A percentile compares a stretch with the other conserved stretches of the same genome.
phyloP scores from a whole-genome alignment of 2,113 vertebrate genomes.

The Oenanthe oenanthe region DNA sequence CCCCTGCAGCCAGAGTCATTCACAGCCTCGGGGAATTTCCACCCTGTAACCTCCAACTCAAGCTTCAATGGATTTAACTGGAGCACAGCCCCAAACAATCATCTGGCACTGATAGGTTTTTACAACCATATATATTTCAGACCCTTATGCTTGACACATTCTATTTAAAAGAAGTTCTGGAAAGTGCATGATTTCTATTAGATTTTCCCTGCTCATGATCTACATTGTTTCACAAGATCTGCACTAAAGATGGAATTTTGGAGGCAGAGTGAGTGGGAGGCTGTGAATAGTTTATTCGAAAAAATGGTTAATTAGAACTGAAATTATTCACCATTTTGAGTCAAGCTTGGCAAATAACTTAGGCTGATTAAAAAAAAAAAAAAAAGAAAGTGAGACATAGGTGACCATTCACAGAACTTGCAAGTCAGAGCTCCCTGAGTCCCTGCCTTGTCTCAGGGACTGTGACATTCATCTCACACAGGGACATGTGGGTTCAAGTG shows the following conservation, averaged over 20 bases:
- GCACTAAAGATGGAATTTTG: constrained; percentile 59
- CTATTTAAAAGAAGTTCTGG: background rate
- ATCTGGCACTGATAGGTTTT: background rate
- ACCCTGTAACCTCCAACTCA: background rate
- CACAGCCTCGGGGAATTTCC: background rate
- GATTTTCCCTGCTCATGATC: constrained; percentile 1
- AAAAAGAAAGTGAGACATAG: background rate
- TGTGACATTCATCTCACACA: background rate
- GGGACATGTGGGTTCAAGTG: background rate
- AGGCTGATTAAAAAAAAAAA: background rate
- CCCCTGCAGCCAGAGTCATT: background rate
- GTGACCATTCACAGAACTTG: constrained; percentile 14
- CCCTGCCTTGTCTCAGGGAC: background rate
- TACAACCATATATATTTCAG: background rate
- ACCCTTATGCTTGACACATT: background rate
- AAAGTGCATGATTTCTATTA: background rate
- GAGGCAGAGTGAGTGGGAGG: constrained; percentile 62
- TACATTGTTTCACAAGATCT: constrained; percentile 47
- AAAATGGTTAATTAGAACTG: constrained; percentile 38
- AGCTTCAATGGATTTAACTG: background rate
- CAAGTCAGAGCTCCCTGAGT: background rate
- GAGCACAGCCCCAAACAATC: background rate
- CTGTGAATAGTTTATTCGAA: constrained; percentile 47
- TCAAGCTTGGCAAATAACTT: background rate
- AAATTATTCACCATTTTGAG: constrained; percentile 43